phyloP scores from a whole-genome alignment of 2,113 vertebrate species.

The Girardinichthys multiradiatus region DNA sequence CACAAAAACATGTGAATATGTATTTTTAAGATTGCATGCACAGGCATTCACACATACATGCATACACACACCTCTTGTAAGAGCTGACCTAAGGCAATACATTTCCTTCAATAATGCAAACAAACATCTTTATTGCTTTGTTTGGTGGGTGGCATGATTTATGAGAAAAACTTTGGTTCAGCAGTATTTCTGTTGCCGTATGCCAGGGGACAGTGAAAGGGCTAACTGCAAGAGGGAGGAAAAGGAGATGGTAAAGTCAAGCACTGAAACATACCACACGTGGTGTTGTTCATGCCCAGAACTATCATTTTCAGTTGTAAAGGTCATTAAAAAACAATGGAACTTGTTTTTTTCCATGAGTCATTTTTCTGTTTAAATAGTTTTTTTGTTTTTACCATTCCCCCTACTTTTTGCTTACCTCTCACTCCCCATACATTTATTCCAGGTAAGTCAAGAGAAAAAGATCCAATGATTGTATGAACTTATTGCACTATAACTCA shows the following conservation, averaged over 20 bases:
- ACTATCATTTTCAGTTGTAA: slow-evolving; percentile 8
- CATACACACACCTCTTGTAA: slow-evolving; percentile 37
- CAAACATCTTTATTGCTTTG: slow-evolving; percentile 82
- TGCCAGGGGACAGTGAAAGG: slow-evolving; percentile 64
- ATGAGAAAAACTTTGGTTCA: slow-evolving; percentile 87
- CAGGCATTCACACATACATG: slow-evolving; percentile 23
- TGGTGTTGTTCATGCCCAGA: slow-evolving; percentile 64
- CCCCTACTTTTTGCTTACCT: slow-evolving; percentile 6
- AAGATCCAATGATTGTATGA: slow-evolving; percentile 62
- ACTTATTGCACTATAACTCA: slow-evolving; percentile 70
- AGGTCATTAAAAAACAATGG: slow-evolving; percentile 14
- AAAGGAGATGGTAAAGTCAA: slow-evolving; percentile 33
- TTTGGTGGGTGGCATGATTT: slow-evolving; percentile 88
- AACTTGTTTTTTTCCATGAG: slow-evolving; percentile 28
- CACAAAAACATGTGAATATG: slow-evolving; percentile 40
- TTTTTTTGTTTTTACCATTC: slow-evolving; percentile 34
- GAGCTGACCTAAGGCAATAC: slow-evolving; percentile 70
- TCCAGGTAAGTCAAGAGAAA: slow-evolving; percentile 48
- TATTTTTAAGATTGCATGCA: slow-evolving; percentile 53
- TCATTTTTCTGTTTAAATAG: slow-evolving; percentile 31
- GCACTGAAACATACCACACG: slow-evolving; percentile 32
- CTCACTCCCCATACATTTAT: slow-evolving; percentile 38
- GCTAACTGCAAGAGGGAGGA: slow-evolving; percentile 52
- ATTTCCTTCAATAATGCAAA: slow-evolving; percentile 79
- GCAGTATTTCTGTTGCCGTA: slow-evolving; percentile 86